Evolutionary conservation across 2,113 vertebrate species (phyloP), one percentile per base, ranked within the genome.

Genomic region (Eulacestoma nigropectus): DNA sequence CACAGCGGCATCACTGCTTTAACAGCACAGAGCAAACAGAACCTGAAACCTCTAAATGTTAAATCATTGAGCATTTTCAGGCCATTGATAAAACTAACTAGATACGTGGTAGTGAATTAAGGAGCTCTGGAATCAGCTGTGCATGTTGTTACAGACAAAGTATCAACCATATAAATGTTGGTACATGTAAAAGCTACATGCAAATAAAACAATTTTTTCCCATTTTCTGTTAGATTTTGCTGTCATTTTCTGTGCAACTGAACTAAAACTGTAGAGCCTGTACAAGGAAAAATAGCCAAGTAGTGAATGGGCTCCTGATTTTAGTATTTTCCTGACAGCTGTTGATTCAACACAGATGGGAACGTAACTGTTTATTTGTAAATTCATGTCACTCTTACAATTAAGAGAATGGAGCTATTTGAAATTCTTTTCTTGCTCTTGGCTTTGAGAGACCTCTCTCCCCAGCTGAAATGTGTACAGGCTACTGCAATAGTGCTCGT

Each of bases 1-100:
- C 37, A 11, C 35, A 16, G 46, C 1, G 0, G 0, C 9, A 1
- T 4, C 11, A 21, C 26, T 65, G 46, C 57, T 76, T 7, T 47
- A 39, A 17, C 23, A 21, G 46, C 75, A 53, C 0, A 2, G 21
- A 21, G 29, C 33, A 19, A 78, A 67, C 6, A 37, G 29, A 67
- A 68, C 49, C 53, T 60, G 47, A 73, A 75, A 59, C 18, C 25
- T 67, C 32, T 33, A 14, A 11, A 14, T 17, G 27, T 50, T 37
- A 26, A 73, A 35, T 7, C 9, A 5, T 1, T 14, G 37, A 22
- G 22, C 13, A 5, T 30, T 47, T 83, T 64, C 46, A 78, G 33
- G 39, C 23, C 0, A 0, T 4, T 50, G 50, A 27, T 39, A 67
- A 67, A 63, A 69, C 23, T 26, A 20, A 42, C 14, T 25, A 72